Conservation (phyloP, 2,113 vertebrate species). For the Gallinago undulata region DNA sequence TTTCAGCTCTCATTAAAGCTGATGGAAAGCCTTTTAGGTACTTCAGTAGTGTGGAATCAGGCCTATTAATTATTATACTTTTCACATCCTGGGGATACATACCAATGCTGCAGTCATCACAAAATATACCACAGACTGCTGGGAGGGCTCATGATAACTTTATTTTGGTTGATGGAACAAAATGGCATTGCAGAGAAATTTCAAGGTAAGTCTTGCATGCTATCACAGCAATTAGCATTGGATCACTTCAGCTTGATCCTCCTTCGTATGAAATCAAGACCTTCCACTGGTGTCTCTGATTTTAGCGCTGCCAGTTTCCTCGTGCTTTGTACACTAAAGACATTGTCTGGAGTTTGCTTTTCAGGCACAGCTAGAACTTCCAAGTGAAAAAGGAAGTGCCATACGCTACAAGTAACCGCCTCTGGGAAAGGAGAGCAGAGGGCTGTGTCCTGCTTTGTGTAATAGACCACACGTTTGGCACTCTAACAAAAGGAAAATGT, state of each 20-base stretch:
- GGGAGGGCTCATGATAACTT: background rate
- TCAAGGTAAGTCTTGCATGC: background rate
- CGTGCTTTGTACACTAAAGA: background rate
- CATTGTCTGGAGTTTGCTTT: background rate
- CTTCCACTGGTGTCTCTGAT: background rate
- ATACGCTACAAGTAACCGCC: background rate
- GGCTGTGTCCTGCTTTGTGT: background rate
- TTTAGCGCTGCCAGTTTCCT: background rate
- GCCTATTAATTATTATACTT: background rate
- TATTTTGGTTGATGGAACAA: conserved; percentile 22
- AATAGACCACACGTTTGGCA: background rate
- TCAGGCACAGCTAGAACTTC: background rate
- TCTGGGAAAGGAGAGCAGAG: background rate
- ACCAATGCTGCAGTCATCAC: background rate
- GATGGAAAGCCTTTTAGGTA: background rate
- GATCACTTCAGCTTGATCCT: background rate
- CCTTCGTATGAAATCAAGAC: background rate
- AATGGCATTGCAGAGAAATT: conserved; percentile 22
- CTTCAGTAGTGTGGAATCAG: background rate
- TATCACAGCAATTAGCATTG: background rate
- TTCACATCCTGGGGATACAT: background rate
- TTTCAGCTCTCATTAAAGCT: conserved; percentile 6
- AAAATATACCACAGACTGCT: background rate
- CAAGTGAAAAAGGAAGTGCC: background rate
- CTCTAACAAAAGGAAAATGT: background rate